Conservation (phyloP, 2,113 vertebrate genomes). For the Hippocampus comes region DNA sequence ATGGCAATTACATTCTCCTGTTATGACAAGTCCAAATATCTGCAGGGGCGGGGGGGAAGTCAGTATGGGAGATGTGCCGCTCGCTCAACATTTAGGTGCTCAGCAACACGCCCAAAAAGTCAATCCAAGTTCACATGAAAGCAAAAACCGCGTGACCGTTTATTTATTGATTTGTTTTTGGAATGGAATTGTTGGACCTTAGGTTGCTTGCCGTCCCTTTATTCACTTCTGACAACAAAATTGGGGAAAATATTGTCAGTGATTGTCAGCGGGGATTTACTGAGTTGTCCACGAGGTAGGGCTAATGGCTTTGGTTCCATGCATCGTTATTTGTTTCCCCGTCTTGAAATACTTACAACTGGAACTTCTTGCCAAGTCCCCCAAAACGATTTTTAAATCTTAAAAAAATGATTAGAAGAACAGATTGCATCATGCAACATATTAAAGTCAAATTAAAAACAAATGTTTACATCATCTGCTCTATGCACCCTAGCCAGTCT, state of each 20-base stretch:
- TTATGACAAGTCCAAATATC: constrained; percentile 2
- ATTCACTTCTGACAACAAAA: neutral
- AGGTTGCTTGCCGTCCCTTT: neutral
- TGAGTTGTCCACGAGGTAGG: neutral
- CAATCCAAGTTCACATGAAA: neutral
- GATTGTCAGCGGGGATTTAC: neutral
- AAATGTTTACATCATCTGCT: no score
- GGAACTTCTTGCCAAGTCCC: no score
- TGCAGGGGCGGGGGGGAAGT: neutral
- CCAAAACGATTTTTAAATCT: no score
- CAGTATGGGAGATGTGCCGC: neutral
- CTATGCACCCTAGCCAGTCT: no score
- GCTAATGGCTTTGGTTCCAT: no score
- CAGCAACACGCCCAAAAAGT: neutral
- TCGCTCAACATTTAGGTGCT: neutral
- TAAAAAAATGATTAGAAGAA: no score
- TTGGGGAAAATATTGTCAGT: neutral
- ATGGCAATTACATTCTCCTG: constrained; percentile 10
- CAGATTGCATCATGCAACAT: no score
- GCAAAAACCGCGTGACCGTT: no score
- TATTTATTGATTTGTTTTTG: neutral
- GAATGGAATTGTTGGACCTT: neutral
- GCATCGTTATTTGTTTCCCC: no score
- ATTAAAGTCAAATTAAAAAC: no score
- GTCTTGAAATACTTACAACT: no score